Conservation (phyloP, 1,140 invertebrate species). For the Hermatobates lingyangjiaoensis region DNA sequence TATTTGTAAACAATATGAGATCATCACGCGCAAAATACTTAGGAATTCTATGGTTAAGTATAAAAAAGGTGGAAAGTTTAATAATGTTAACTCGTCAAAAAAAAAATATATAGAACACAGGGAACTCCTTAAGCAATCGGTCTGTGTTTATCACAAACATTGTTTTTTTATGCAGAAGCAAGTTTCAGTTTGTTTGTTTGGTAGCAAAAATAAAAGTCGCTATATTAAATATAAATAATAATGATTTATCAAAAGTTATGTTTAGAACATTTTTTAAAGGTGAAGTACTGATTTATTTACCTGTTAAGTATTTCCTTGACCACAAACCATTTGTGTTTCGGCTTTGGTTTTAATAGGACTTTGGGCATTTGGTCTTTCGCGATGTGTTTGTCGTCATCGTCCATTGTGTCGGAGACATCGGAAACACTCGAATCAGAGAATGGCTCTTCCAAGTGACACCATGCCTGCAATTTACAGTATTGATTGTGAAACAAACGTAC, state of each 20-base stretch:
- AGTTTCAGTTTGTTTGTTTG: background rate
- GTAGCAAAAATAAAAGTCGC: background rate
- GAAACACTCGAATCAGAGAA: constrained; percentile 34
- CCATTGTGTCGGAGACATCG: constrained; percentile 25
- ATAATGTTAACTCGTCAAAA: no score
- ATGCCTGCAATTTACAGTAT: background rate
- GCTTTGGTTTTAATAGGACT: constrained; percentile 35
- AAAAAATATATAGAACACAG: background rate
- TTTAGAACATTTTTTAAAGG: background rate
- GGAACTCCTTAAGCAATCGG: background rate
- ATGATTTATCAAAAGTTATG: background rate
- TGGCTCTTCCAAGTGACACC: background rate
- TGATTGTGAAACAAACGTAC: no score
- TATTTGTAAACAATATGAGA: no score
- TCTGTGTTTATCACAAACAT: background rate
- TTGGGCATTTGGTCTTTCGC: constrained; percentile 15
- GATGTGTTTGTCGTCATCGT: background rate
- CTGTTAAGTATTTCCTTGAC: constrained; percentile 24
- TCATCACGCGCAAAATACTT: no score
- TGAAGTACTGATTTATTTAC: constrained; percentile 5
- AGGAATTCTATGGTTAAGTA: no score
- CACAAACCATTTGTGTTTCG: constrained; percentile 46
- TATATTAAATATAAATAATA: background rate
- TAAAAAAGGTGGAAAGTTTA: no score
- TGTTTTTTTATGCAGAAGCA: background rate